Conservation (phyloP, 23 tunicate species). For the Styela plicata region DNA sequence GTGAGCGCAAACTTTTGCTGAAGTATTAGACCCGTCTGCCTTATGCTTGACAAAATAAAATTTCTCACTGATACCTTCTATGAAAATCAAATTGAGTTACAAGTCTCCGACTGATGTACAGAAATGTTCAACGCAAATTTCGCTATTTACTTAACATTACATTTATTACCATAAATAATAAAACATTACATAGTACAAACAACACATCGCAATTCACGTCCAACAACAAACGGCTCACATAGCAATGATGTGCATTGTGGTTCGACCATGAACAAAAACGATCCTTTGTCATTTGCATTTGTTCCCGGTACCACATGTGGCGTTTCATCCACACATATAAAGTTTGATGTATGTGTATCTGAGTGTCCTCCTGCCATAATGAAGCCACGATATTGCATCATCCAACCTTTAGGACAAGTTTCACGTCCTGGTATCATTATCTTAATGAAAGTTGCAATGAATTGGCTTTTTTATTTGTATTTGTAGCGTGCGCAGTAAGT, state of each 20-base stretch:
- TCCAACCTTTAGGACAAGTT: conserved; percentile 48
- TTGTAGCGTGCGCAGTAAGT: too few species aligned
- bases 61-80: too few species aligned
- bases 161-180: too few species aligned
- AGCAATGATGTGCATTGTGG: conserved; percentile 20
- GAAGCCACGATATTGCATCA: conserved; percentile 38
- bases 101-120: too few species aligned
- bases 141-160: too few species aligned
- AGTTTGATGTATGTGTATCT: conserved; percentile 21
- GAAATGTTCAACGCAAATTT: too few species aligned
- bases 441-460: too few species aligned
- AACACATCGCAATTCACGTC: conserved; percentile 46
- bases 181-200: conserved; percentile 38
- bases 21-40: too few species aligned
- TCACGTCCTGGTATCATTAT: conserved; percentile 54
- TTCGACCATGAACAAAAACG: conserved; percentile 25
- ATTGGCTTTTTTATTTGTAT: too few species aligned
- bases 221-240: conserved; percentile 48
- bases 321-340: conserved; percentile 38
- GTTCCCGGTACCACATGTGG: conserved; percentile 55
- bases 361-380: conserved; percentile 33
- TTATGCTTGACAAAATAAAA: too few species aligned
- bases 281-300: conserved; percentile 13
- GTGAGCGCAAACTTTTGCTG: too few species aligned
- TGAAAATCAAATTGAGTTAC: too few species aligned